A percentile compares a stretch with the other conserved stretches of the same genome.
Evolutionary conservation across 2,888 invertebrate species (phyloP).

Genomic region (Rhabditoides inermis): DNA sequence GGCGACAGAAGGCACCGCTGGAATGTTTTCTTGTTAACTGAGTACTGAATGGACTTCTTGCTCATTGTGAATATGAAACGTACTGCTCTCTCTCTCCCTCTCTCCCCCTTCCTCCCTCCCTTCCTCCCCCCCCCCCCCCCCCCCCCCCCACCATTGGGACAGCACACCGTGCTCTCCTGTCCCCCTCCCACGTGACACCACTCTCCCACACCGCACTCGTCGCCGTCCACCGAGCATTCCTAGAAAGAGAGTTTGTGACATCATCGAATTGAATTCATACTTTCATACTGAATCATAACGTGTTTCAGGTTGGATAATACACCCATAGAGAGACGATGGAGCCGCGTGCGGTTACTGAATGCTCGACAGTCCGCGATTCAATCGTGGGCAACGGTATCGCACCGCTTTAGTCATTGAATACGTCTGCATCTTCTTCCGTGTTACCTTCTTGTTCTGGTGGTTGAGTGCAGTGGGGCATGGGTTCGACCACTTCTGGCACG

Average conservation of each 20-base stretch:
- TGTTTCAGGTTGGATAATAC: too few relatives aligned
- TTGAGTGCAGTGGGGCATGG: constrained; percentile 28
- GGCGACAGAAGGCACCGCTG: constrained; percentile 31
- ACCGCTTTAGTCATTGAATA: too few relatives aligned
- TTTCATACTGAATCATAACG: too few relatives aligned
- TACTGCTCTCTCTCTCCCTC: constrained; percentile 1
- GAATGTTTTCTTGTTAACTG: constrained; percentile 12
- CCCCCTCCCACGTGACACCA: constrained; percentile 49
- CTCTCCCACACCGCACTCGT: constrained; percentile 31
- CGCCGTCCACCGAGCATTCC: constrained; percentile 18
- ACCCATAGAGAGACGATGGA: too few relatives aligned
- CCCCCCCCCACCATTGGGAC: constrained; percentile 20
- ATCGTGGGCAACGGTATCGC: too few relatives aligned
- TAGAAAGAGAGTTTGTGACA: too few relatives aligned
- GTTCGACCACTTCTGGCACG: constrained; percentile 34
- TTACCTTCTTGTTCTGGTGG: constrained; percentile 10
- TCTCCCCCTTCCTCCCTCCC: constrained; percentile 13
- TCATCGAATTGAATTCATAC: too few relatives aligned
- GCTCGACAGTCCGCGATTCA: too few relatives aligned
- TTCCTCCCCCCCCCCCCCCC: constrained; percentile 28
- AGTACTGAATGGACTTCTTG: not conserved
- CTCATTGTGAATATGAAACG: not conserved
- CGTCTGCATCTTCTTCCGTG: too few relatives aligned
- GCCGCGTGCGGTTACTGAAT: too few relatives aligned
- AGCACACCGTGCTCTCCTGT: constrained; percentile 41